Evolutionary conservation across 2,888 invertebrate species (phyloP), one percentile per base, ranked within the genome.

Genomic region (Cantharis rufa): DNA sequence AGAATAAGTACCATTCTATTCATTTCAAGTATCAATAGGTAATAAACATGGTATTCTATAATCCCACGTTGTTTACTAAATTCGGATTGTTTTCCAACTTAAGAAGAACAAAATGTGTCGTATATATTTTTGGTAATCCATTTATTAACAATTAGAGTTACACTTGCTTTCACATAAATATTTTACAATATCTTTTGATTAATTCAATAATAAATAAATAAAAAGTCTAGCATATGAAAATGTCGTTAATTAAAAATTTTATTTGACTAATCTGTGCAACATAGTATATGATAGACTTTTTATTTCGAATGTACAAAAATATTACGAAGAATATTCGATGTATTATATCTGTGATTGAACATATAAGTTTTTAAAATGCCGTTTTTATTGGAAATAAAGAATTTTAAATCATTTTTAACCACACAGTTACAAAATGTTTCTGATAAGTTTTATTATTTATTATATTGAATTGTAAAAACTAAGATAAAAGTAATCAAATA

Each of bases 101-200:
- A n/a, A n/a, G 48, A 48, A n/a, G 13, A 48, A 48, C n/a, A 48
- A 48, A 48, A 48, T 13, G 3, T n/a, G 2, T 9, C 7, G n/a
- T n/a, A 13, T n/a, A 1, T n/a, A 66, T 62, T 27, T 74, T 69
- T 78, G 72, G 81, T 82, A 82, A 82, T 82, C 80, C 80, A 82
- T 81, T 82, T 82, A 81, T 81, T 82, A 82, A 82, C 82, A 82
- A 82, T 82, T 81, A 82, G 81, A 80, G 81, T 78, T 78, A 77
- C 75, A 75, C 71, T 74, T 75, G 74, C 21, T 70, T 78, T 78
- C 69, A 78, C 78, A 78, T 78, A 70, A 48, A 48, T 78, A 78
- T 69, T 72, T 75, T 74, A 77, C 74, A 74, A 71, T 77, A 71
- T 70, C 69, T 71, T 70, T 70, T 62, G 21, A 69, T 74, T 71